These are phyloP conservation scores for Bombus impatiens DNA, from an alignment of 1,140 invertebrate genomes.

Conservation along the genomic window DNA sequence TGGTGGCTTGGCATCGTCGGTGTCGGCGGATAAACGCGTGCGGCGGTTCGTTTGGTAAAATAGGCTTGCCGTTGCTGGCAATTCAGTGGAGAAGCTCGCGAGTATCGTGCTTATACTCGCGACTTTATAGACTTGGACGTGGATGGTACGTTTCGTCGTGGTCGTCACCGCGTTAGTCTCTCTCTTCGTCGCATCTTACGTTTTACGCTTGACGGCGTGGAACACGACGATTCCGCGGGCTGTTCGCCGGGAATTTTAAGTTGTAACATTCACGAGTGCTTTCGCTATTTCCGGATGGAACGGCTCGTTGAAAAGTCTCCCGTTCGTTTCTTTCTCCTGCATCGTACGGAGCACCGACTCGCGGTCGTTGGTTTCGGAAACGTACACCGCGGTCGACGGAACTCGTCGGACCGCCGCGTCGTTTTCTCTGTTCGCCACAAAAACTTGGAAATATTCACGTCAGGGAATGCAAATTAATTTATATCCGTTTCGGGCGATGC, in stretches of 20 bases:
- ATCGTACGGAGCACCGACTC: not conserved
- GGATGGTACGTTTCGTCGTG: not conserved
- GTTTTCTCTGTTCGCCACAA: not conserved
- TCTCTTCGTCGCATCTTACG: not conserved
- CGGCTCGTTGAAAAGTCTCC: not conserved
- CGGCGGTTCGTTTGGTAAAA: not conserved
- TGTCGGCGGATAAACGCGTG: slow-evolving; percentile 33
- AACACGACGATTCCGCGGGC: slow-evolving; percentile 38
- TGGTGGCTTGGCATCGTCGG: slow-evolving; percentile 31
- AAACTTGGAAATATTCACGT: not conserved
- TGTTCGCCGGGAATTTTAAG: slow-evolving; percentile 26
- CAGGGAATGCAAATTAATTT: not conserved
- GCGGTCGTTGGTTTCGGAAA: not conserved
- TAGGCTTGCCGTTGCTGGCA: not conserved
- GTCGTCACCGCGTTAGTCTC: not conserved
- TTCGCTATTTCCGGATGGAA: not conserved
- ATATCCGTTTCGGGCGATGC: too few species aligned
- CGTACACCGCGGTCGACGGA: not conserved
- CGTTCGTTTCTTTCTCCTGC: not conserved
- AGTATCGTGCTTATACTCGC: not conserved
- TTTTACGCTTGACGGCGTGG: slow-evolving; percentile 35
- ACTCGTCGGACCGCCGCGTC: not conserved
- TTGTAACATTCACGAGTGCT: slow-evolving; percentile 15
- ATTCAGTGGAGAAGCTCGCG: not conserved
- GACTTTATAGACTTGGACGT: slow-evolving; percentile 22